Evolutionary conservation across 64 coral and sea anemone genomes (phyloP).

Genomic region (Cladopsammia gracilis): DNA sequence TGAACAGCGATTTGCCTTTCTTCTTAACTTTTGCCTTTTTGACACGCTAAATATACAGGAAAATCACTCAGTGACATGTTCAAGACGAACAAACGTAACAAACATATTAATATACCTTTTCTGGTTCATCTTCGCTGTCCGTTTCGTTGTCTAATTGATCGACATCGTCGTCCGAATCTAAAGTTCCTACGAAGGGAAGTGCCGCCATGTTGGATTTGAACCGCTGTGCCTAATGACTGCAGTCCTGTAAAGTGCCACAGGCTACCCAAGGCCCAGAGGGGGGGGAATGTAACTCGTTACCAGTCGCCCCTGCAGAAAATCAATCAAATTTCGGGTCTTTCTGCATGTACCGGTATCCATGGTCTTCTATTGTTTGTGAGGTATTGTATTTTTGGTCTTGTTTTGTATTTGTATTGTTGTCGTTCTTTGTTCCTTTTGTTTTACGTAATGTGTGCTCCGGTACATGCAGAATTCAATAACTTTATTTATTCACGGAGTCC

Average conservation of each 20-base stretch:
- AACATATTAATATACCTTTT: background rate
- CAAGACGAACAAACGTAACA: background rate
- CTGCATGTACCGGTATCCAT: too few species aligned
- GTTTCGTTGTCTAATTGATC: constrained; percentile 39
- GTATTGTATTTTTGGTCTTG: too few species aligned
- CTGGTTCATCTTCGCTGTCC: constrained; percentile 19
- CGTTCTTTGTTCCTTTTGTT: too few species aligned
- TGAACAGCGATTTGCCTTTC: background rate
- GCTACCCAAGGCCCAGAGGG: background rate
- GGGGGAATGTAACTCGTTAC: too few species aligned
- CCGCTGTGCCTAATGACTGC: background rate
- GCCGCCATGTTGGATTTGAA: constrained; percentile 35
- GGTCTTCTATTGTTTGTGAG: too few species aligned
- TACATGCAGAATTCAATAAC: too few species aligned
- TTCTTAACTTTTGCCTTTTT: constrained; percentile 6
- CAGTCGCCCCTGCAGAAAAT: too few species aligned
- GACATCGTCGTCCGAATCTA: constrained; percentile 50
- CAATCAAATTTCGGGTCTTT: too few species aligned
- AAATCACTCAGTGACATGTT: background rate
- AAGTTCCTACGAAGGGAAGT: constrained; percentile 40
- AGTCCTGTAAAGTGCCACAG: background rate
- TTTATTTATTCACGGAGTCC: too few species aligned
- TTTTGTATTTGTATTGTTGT: too few species aligned
- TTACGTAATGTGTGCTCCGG: too few species aligned
- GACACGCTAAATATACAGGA: background rate